Conservation (phyloP, 2,113 vertebrate species). For the Cryptomyrus ogoouensis region DNA sequence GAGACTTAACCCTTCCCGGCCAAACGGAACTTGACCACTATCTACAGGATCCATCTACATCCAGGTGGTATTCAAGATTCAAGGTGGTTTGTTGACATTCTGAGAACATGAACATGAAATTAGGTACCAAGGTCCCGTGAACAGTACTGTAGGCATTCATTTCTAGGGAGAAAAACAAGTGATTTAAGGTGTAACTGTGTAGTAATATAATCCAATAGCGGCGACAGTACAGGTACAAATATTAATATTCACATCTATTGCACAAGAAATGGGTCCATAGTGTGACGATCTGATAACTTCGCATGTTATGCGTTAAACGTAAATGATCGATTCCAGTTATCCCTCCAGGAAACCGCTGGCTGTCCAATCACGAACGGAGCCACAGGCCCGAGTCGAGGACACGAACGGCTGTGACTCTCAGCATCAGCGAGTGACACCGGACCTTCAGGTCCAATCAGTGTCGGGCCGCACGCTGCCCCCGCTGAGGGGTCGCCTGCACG, state of each 20-base stretch:
- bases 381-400: no score
- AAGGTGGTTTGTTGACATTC: not conserved
- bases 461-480: not conserved
- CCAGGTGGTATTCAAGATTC: not conserved
- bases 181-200: not conserved
- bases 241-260: not conserved
- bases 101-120: not conserved
- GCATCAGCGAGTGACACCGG: not conserved
- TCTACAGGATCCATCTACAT: not conserved
- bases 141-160: not conserved
- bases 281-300: not conserved
- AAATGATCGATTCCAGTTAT: not conserved
- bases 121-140: not conserved
- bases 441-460: not conserved
- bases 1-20: not conserved
- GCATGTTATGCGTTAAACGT: not conserved
- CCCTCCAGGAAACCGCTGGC: not conserved
- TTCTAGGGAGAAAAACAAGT: not conserved
- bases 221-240: not conserved
- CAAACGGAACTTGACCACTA: not conserved
- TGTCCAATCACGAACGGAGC: not conserved
- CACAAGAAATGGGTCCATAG: not conserved
- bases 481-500: slow-evolving; percentile 21
- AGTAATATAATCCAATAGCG: not conserved
- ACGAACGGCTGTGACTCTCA: not conserved